Percentiles rank a stretch among this genome's conserved stretches.
Evolutionary conservation across 2,797 vertebrate genomes (phyloP).

Genomic region (Pitangus sulphuratus): DNA sequence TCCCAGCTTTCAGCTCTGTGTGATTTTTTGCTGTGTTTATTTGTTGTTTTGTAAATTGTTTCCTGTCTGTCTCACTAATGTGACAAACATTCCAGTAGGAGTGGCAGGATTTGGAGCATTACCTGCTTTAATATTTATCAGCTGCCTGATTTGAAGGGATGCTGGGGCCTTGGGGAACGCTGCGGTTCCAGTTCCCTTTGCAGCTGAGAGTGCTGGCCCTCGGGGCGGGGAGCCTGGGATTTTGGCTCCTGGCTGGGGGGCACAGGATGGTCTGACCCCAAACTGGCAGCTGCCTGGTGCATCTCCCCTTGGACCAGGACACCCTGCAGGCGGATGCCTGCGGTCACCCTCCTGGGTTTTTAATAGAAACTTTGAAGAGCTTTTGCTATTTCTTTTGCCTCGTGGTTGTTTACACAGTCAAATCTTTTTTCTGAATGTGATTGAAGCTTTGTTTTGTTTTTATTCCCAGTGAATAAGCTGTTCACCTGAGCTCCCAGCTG

Average conservation of each 20-base stretch:
- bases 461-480: neutral
- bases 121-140: neutral
- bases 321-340: rapidly evolving
- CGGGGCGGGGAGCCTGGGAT: rapidly evolving
- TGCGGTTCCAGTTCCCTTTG: neutral
- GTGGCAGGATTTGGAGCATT: neutral
- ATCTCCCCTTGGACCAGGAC: neutral
- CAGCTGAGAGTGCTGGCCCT: neutral
- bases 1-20: neutral
- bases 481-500: neutral
- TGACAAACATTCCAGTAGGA: neutral
- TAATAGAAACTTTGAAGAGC: too few relatives aligned
- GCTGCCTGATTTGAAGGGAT: rapidly evolving
- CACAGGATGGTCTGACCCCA: neutral
- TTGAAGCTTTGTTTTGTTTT: neutral
- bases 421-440: neutral
- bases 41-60: neutral
- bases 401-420: neutral
- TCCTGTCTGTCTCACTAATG: neutral
- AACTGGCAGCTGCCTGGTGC: neutral
- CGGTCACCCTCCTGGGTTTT: rapidly evolving
- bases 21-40: neutral
- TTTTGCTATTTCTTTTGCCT: neutral
- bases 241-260: neutral
- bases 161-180: neutral